Percentiles rank a stretch among this genome's conserved stretches.
These are phyloP conservation scores for Prorops nasuta DNA, from an alignment of 1,140 invertebrate species.

Conservation along the genomic window DNA sequence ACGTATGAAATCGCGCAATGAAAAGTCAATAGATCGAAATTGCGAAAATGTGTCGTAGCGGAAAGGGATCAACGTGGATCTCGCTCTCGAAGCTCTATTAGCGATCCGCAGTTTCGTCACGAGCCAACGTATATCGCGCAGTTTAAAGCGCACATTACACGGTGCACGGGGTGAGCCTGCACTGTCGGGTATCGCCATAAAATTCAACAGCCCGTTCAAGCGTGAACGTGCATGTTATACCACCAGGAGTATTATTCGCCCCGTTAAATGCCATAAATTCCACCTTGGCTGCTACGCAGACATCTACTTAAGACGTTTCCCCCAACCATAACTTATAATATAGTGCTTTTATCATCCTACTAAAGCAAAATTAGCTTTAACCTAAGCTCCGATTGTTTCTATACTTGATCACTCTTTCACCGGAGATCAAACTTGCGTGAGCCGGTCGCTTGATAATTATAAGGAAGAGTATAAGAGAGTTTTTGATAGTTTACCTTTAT, in stretches of 20 bases:
- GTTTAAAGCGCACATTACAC: neutral
- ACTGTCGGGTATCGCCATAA: neutral
- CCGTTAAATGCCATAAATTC: neutral
- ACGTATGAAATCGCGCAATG: no score
- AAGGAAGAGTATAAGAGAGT: slow-evolving; percentile 18
- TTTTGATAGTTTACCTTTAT: no score
- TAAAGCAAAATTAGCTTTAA: no score
- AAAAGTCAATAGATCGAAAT: no score
- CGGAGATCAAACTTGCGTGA: slow-evolving; percentile 18
- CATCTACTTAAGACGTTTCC: neutral
- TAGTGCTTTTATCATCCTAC: no score
- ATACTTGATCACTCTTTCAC: no score
- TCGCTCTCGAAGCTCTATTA: no score
- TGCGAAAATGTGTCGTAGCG: no score
- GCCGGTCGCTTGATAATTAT: no score
- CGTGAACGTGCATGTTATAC: neutral
- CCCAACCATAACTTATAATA: neutral
- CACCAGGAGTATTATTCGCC: neutral
- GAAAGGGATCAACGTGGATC: no score
- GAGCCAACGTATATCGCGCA: neutral
- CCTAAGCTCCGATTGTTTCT: no score
- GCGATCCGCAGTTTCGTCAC: no score
- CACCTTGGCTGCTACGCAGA: neutral
- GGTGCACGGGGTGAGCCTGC: neutral
- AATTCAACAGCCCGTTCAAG: neutral